Evolutionary conservation across 2,113 vertebrate species (phyloP).

Genomic region (Amia ocellicauda): DNA sequence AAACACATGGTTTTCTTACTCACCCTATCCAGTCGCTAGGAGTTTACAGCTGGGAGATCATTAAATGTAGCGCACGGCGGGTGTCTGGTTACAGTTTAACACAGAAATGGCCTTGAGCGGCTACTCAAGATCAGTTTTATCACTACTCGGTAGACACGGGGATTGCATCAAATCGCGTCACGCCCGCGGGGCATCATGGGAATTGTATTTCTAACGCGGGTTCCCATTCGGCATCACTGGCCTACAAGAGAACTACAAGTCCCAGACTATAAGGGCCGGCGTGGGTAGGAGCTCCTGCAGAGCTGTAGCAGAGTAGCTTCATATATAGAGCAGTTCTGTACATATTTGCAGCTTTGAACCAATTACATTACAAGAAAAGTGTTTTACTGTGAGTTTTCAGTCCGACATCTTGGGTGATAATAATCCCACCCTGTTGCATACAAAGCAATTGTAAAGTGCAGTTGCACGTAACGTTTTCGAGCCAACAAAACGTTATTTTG

Average conservation of each 20-base stretch:
- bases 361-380: not conserved
- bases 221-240: not conserved
- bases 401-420: no score
- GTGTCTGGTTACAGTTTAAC: conserved; percentile 27
- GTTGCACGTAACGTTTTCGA: no score
- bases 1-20: no score
- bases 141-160: conserved; percentile 8
- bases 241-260: conserved; percentile 12
- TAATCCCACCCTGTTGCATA: no score
- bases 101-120: conserved; percentile 22
- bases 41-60: not conserved
- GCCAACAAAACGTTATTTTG: no score
- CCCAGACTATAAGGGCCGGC: not conserved
- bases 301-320: not conserved
- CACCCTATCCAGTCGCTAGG: not conserved
- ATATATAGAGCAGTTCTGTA: not conserved
- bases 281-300: not conserved
- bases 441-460: no score
- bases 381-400: not conserved
- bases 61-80: conserved; percentile 10
- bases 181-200: not conserved
- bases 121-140: not conserved
- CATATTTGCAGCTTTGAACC: no score
- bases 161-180: conserved; percentile 14
- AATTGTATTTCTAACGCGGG: conserved; percentile 2